phyloP scores from a whole-genome alignment of 2,113 vertebrate species.

The Nothocercus nigrocapillus region DNA sequence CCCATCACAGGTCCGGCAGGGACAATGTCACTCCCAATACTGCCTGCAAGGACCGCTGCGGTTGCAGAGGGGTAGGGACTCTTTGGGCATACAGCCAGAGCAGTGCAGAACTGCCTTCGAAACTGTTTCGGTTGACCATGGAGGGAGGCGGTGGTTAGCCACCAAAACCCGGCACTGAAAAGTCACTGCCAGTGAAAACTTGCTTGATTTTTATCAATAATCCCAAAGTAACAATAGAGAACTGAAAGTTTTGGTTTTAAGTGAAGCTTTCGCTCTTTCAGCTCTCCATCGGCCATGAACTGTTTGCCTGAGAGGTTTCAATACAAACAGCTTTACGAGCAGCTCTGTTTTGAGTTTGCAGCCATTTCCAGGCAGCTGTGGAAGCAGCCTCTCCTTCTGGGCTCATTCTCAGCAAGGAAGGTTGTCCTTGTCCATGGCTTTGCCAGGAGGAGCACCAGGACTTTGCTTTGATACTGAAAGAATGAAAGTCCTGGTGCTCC shows the following conservation, averaged over 20 bases:
- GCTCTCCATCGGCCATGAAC: background rate
- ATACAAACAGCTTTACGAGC: background rate
- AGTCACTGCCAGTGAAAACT: background rate
- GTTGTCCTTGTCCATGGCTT: background rate
- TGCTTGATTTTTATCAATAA: slow-evolving; percentile 30
- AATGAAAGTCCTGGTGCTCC: no score
- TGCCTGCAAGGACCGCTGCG: background rate
- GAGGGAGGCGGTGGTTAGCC: background rate
- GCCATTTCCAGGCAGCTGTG: background rate
- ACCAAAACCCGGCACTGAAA: slow-evolving; percentile 13
- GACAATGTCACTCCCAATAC: background rate
- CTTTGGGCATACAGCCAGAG: background rate
- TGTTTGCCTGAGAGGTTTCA: background rate
- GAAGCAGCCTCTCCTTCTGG: background rate
- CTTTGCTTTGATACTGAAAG: no score
- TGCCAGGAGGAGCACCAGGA: background rate
- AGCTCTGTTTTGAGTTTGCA: background rate
- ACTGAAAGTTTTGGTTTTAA: slow-evolving; percentile 2
- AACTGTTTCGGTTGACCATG: background rate
- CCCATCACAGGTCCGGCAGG: background rate
- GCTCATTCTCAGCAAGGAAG: background rate
- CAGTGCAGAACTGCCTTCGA: background rate
- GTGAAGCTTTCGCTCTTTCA: background rate
- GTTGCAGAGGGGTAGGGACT: background rate
- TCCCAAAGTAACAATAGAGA: background rate